Conservation (phyloP, 2,888 invertebrate species). For the Gymnoscelis rufifasciata region DNA sequence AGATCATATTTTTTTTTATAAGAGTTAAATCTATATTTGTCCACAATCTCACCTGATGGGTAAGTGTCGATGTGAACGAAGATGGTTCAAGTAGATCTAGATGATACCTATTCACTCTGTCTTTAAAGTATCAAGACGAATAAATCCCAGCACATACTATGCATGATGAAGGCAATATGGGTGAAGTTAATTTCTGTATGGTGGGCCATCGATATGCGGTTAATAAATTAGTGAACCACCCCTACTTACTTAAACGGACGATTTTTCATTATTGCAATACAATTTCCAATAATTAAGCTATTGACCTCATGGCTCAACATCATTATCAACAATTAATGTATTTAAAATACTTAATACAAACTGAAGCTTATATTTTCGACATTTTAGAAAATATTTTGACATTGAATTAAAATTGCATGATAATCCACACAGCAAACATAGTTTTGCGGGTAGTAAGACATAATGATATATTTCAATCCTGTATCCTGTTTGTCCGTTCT, state of each 20-base stretch:
- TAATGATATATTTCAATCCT: no score
- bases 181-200: constrained; percentile 73
- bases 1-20: no score
- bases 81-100: no score
- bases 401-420: no score
- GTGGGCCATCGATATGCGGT: constrained; percentile 63
- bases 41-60: no score
- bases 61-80: no score
- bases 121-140: constrained; percentile 43
- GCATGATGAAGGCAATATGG: constrained; percentile 64
- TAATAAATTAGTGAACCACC: constrained; percentile 73
- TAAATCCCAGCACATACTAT: constrained; percentile 43
- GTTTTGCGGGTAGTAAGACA: no score
- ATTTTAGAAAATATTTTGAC: no score
- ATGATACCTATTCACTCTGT: neutral
- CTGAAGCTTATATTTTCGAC: no score
- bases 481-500: no score
- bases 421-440: no score
- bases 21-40: no score
- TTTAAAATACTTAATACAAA: neutral
- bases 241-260: constrained; percentile 54
- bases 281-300: constrained; percentile 36
- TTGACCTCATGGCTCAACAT: constrained; percentile 21
- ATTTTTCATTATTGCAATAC: constrained; percentile 49
- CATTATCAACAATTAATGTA: neutral